Conservation (phyloP, 2,113 vertebrate species). For the Xyrauchen texanus region DNA sequence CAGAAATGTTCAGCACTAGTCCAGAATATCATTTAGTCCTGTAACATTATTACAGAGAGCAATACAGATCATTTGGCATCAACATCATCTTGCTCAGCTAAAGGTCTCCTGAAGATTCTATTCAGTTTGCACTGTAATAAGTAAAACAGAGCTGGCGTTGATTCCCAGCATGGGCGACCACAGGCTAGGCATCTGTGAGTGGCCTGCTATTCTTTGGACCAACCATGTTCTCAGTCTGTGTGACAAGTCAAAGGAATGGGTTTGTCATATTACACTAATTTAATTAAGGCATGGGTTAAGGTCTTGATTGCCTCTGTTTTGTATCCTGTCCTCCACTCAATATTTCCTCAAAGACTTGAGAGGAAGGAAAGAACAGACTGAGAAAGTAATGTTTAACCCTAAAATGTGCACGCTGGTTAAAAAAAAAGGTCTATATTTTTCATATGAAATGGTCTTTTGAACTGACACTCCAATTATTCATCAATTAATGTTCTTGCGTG, state of each 20-base stretch:
- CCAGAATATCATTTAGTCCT: conserved; percentile 56
- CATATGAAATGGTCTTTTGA: too few species aligned
- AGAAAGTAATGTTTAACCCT: too few species aligned
- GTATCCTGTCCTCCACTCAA: too few species aligned
- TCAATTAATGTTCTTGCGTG: too few species aligned
- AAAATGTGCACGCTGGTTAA: too few species aligned
- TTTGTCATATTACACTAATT: too few species aligned
- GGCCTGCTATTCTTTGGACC: not conserved
- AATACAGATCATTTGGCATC: conserved; percentile 44
- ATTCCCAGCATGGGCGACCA: not conserved
- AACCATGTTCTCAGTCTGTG: not conserved
- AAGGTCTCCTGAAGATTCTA: conserved; percentile 21
- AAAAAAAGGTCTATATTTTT: too few species aligned
- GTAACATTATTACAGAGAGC: conserved; percentile 47
- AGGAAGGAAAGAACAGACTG: too few species aligned
- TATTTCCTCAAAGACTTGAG: too few species aligned
- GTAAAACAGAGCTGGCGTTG: not conserved
- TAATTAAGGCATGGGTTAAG: too few species aligned
- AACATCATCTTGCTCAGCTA: conserved; percentile 25
- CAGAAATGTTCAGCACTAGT: conserved; percentile 49
- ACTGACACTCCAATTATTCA: too few species aligned
- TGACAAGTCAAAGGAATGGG: not conserved
- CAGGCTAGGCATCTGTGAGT: not conserved
- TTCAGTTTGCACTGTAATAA: not conserved
- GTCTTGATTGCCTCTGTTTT: too few species aligned